Evolutionary conservation across 2,113 vertebrate species (phyloP), one percentile per base, ranked within the genome.

Genomic region (Pluvialis apricaria): DNA sequence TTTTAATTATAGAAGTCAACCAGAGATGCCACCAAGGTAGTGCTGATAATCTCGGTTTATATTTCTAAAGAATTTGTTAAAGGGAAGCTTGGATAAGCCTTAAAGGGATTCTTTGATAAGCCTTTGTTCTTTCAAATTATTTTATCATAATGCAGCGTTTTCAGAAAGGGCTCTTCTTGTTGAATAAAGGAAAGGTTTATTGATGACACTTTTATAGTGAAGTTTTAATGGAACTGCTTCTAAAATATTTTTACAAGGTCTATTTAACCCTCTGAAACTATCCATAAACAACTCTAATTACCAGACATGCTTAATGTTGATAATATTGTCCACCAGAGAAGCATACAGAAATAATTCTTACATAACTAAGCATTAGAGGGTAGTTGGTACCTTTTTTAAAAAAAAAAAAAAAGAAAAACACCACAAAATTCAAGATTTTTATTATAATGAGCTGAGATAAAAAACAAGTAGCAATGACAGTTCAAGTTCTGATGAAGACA

Each of bases 61-160:
- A 76, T 76, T 92, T 85, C 65, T 84, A 49, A 92, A 77, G n/a
- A 52, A 93, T 86, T 78, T 75, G 44, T 93, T 89, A 58, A 85
- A 91, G 58, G 25, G 58, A 84, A 86, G 28, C 44, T 65, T 69
- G 78, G 22, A 57, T 68, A 89, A 94, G 38, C 47, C 71, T 82
- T 86, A 24, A 78, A 76, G 24, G n/a, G 57, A 92, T 49, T 49
- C 38, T 81, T 32, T 14, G 13, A 76, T 55, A 93, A 90, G 13
- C 6, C 18, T 86, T 86, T 92, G 32, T 26, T 95, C 76, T 84
- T 80, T 82, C 44, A 81, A 75, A 93, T 86, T 64, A 57, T 76
- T 92, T 92, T 71, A 55, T 62, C 38, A 38, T 14, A 92, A 58
- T 36, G 36, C n/a, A 86, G 32, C 3, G 2, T 64, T 86, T 86